Evolutionary conservation across 2,797 vertebrate species (phyloP), one percentile per base, ranked within the genome.

Genomic region (Centropyge bicolor): DNA sequence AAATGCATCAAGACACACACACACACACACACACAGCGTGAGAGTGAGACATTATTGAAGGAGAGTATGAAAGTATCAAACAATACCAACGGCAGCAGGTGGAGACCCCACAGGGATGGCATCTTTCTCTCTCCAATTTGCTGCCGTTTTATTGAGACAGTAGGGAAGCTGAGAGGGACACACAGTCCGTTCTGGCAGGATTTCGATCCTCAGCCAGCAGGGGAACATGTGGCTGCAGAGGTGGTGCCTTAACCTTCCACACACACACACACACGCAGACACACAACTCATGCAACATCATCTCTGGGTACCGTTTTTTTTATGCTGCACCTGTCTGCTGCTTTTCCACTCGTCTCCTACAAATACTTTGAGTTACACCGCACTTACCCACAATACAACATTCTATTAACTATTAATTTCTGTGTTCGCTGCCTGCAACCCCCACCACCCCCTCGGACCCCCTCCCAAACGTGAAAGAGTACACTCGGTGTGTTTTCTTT

Each of bases 321-420:
- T 2, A 76, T 78, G 62, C 74, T 48, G 65, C 80, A 81, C 87
- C 82, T 65, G 83, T 86, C 86, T 85, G 86, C 80, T 80, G 68
- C 81, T 85, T 71, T 31, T 86, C 67, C 74, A 82, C 70, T 66
- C n/a, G 36, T 89, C 85, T 87, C 80, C 80, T 71, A 78, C 89
- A 89, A 89, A 91, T 81, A 81, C 85, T 77, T 69, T 27, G 70
- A 88, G 80, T 89, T 92, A 88, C 84, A 90, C 78, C 88, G 83
- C 86, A 72, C 88, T 89, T 86, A 90, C 89, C 90, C 84, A 86
- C 87, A 89, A 87, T 86, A 86, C 88, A 88, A 71, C 83, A 80
- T 49, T 89, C 85, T 83, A 92, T 94, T 92, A 93, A 93, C 88
- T 93, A 93, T 94, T 93, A 70, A 93, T 93, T 93, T 89, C 82